Percentiles rank a stretch among this genome's conserved stretches.
These are phyloP conservation scores for Ceyx cyanopectus DNA, from an alignment of 2,113 vertebrate species.

Conservation along the genomic window DNA sequence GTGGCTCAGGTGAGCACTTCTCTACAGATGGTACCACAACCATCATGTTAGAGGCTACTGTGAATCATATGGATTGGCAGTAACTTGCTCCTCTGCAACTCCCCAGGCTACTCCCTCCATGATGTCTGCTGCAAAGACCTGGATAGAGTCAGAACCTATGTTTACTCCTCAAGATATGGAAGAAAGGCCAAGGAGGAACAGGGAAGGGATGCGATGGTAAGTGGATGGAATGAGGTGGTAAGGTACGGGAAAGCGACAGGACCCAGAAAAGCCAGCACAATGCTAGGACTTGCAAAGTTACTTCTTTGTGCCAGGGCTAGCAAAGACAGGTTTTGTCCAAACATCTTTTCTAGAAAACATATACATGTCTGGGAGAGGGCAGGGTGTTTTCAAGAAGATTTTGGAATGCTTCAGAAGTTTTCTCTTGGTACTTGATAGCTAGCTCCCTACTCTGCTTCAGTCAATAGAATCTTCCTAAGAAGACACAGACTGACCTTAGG, in stretches of 20 bases:
- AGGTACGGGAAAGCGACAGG: rapidly evolving
- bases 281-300: neutral
- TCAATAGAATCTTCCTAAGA: neutral
- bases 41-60: rapidly evolving
- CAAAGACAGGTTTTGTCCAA: neutral
- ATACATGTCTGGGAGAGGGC: neutral
- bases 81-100: neutral
- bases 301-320: neutral
- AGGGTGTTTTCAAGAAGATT: neutral
- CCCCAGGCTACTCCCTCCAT: neutral
- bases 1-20: neutral
- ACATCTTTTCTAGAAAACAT: neutral
- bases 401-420: neutral
- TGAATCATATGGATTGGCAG: neutral
- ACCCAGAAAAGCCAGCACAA: neutral
- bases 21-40: neutral
- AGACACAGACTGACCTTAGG: neutral
- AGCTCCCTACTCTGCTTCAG: neutral
- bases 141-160: neutral
- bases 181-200: neutral
- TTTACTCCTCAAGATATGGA: neutral
- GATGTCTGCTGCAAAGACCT: neutral
- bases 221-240: neutral
- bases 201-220: neutral
- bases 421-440: neutral